Percentiles rank a stretch among this genome's conserved stretches.
Evolutionary conservation across 1,140 invertebrate species (phyloP).

Genomic region (Nebria ingens): DNA sequence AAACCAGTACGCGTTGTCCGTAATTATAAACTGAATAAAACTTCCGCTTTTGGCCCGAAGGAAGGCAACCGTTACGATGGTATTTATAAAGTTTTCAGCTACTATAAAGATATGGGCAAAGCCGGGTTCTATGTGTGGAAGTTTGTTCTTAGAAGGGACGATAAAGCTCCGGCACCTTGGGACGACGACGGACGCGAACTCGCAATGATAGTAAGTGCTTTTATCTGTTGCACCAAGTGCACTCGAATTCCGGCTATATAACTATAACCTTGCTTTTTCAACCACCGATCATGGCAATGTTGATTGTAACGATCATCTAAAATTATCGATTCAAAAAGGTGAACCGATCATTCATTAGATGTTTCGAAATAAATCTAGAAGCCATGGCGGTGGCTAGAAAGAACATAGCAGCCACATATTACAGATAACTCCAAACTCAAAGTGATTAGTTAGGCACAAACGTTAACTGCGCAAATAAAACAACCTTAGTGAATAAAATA

Average conservation of each 20-base stretch:
- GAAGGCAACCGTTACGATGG: slow-evolving; percentile 68
- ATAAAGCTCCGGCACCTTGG: slow-evolving; percentile 73
- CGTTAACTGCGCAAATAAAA: too few relatives aligned
- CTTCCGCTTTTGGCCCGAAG: slow-evolving; percentile 68
- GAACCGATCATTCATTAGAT: background rate
- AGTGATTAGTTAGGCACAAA: too few relatives aligned
- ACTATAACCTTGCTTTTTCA: slow-evolving; percentile 10
- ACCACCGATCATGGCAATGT: background rate
- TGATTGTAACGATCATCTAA: too few relatives aligned
- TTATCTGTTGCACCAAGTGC: background rate
- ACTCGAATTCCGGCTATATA: slow-evolving; percentile 14
- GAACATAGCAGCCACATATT: too few relatives aligned
- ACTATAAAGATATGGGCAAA: slow-evolving; percentile 69
- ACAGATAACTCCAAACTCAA: too few relatives aligned
- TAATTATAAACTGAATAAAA: slow-evolving; percentile 62
- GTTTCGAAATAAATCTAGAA: too few relatives aligned
- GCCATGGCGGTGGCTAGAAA: too few relatives aligned
- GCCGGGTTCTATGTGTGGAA: slow-evolving; percentile 76
- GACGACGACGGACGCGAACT: slow-evolving; percentile 57
- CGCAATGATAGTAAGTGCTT: slow-evolving; percentile 39
- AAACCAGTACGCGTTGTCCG: slow-evolving; percentile 72
- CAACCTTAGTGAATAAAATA: too few relatives aligned
- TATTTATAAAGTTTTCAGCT: slow-evolving; percentile 74
- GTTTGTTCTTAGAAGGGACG: slow-evolving; percentile 68
- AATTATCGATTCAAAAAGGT: too few relatives aligned